Percentiles rank a stretch among this genome's conserved stretches.
Conservation (phyloP, 2,797 vertebrate genomes). For the Lacerta agilis region DNA sequence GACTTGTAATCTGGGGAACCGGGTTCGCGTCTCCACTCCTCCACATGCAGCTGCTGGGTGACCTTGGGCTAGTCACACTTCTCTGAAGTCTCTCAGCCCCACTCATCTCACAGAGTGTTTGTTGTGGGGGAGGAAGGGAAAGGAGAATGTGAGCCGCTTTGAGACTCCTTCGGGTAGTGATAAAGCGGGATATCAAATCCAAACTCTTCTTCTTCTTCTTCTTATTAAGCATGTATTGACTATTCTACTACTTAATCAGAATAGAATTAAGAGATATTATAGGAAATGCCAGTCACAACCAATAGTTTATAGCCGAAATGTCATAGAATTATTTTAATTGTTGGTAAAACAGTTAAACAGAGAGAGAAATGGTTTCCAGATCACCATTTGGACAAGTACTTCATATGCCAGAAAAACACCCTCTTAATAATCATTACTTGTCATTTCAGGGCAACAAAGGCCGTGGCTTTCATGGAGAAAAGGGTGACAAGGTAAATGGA, state of each 20-base stretch:
- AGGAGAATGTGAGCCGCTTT: too few relatives aligned
- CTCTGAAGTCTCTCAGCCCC: too few relatives aligned
- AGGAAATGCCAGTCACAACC: neutral
- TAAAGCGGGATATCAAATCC: too few relatives aligned
- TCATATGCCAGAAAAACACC: constrained; percentile 6
- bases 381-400: neutral
- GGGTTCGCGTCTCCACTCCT: too few relatives aligned
- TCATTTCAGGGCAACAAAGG: constrained; percentile 85
- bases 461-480: constrained; percentile 84
- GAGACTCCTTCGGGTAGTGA: too few relatives aligned
- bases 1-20: too few relatives aligned
- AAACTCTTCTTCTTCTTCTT: too few relatives aligned
- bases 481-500: constrained; percentile 83
- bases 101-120: too few relatives aligned
- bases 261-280: constrained; percentile 40
- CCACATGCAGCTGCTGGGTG: too few relatives aligned
- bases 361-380: neutral
- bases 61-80: too few relatives aligned
- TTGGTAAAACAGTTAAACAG: neutral
- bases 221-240: neutral
- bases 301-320: constrained; percentile 33
- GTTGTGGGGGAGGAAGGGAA: too few relatives aligned
- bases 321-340: constrained; percentile 39
- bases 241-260: constrained; percentile 24
- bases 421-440: constrained; percentile 39